Conservation (phyloP, 1,140 invertebrate genomes). For the Bradysia coprophila region DNA sequence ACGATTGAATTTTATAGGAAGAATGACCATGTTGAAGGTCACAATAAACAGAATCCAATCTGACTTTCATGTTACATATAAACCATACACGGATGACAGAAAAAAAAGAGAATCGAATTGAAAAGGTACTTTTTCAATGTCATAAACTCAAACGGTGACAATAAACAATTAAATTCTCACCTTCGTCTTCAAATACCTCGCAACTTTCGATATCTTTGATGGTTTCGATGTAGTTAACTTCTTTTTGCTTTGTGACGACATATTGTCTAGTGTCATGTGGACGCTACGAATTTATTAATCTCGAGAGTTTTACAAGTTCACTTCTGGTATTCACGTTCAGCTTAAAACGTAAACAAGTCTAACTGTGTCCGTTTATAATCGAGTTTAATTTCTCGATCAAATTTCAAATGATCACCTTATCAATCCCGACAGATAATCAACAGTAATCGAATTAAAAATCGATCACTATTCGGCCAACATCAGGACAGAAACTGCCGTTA, state of each 20-base stretch:
- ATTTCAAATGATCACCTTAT: not conserved
- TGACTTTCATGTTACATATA: too few species aligned
- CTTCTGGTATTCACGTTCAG: not conserved
- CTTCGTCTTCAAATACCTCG: slow-evolving; percentile 23
- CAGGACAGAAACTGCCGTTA: too few species aligned
- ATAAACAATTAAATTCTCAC: too few species aligned
- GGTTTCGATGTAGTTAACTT: slow-evolving; percentile 12
- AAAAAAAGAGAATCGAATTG: not conserved
- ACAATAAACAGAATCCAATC: too few species aligned
- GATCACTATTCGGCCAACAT: too few species aligned
- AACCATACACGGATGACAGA: too few species aligned
- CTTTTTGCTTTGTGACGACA: not conserved
- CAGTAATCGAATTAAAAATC: too few species aligned
- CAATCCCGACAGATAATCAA: too few species aligned
- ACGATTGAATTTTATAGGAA: too few species aligned
- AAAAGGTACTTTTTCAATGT: too few species aligned
- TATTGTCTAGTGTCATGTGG: not conserved
- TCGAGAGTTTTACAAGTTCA: not conserved
- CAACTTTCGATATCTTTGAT: slow-evolving; percentile 21
- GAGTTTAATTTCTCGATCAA: not conserved
- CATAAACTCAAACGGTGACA: not conserved
- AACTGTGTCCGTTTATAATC: not conserved
- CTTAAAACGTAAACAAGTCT: not conserved
- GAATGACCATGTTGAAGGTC: too few species aligned
- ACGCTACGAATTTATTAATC: not conserved